Percentiles rank a stretch among this genome's conserved stretches.
Conservation (phyloP, 2,113 vertebrate species). For the Catagonus wagneri region DNA sequence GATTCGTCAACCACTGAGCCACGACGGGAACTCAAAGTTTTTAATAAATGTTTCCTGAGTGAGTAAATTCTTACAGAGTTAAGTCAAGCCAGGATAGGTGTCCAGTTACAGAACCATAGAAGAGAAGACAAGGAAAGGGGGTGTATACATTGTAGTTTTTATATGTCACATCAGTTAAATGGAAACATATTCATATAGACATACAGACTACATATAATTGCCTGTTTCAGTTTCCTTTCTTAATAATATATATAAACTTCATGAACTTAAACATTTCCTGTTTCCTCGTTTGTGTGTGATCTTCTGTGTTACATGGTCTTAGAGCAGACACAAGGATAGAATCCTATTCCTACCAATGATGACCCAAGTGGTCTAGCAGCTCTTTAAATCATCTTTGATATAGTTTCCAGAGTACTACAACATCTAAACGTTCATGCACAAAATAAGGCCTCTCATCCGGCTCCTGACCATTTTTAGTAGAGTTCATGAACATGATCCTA, state of each 20-base stretch:
- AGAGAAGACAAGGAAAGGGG: not conserved
- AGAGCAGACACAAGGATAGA: not conserved
- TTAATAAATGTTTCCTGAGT: not conserved
- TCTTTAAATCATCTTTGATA: not conserved
- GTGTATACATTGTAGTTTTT: not conserved
- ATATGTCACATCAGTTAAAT: not conserved
- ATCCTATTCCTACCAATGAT: not conserved
- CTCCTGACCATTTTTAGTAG: not conserved
- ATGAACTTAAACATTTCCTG: not conserved
- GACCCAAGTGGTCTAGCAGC: not conserved
- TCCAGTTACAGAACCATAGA: not conserved
- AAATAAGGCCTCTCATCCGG: not conserved
- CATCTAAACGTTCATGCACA: not conserved
- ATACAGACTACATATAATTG: not conserved
- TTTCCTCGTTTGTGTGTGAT: not conserved
- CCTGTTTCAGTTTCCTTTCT: not conserved
- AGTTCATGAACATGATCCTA: not conserved
- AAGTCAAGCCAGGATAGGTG: not conserved
- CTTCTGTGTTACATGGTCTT: not conserved
- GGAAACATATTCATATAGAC: not conserved
- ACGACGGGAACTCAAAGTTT: no score
- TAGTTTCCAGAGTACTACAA: not conserved
- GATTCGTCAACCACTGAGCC: no score
- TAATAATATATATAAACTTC: slow-evolving; percentile 2
- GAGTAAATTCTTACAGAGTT: slow-evolving; percentile 15